Conservation (phyloP, 37 sponge, comb jelly and placozoan genomes). For the Halichondria panicea region DNA sequence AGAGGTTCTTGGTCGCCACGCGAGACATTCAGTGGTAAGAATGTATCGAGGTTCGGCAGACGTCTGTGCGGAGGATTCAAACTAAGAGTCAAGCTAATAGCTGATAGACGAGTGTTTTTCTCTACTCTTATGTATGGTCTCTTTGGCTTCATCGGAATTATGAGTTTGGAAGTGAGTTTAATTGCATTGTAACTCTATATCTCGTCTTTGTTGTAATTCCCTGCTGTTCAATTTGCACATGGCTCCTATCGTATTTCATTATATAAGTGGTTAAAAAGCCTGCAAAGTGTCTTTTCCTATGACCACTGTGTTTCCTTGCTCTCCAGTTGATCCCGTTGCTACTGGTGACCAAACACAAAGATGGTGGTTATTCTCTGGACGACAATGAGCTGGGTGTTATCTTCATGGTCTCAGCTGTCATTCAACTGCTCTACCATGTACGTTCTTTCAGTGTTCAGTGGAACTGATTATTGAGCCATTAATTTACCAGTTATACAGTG, state of each 20-base stretch:
- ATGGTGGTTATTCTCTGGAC: constrained; percentile 80
- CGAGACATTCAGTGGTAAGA: too few species aligned
- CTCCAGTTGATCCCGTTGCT: constrained; percentile 67
- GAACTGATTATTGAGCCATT: too few species aligned
- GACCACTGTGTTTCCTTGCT: background rate
- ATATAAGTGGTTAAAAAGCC: too few species aligned
- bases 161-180: constrained; percentile 56
- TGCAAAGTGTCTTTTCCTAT: background rate
- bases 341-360: constrained; percentile 65
- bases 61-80: constrained; percentile 1
- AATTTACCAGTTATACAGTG: too few species aligned
- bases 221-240: too few species aligned
- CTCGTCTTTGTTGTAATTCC: too few species aligned
- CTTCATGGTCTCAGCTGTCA: constrained; percentile 19
- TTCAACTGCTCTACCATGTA: constrained; percentile 68
- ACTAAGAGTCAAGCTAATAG: constrained; percentile 14
- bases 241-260: too few species aligned
- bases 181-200: too few species aligned
- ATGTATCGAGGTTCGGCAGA: too few species aligned
- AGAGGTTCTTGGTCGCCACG: too few species aligned
- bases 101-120: constrained; percentile 56
- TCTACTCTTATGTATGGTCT: constrained; percentile 59
- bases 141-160: constrained; percentile 39
- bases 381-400: constrained; percentile 71
- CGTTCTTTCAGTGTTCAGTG: too few species aligned